A percentile compares a stretch with the other conserved stretches of the same genome.
Conservation (phyloP, 1,140 invertebrate species). For the Drosophila lowei region DNA sequence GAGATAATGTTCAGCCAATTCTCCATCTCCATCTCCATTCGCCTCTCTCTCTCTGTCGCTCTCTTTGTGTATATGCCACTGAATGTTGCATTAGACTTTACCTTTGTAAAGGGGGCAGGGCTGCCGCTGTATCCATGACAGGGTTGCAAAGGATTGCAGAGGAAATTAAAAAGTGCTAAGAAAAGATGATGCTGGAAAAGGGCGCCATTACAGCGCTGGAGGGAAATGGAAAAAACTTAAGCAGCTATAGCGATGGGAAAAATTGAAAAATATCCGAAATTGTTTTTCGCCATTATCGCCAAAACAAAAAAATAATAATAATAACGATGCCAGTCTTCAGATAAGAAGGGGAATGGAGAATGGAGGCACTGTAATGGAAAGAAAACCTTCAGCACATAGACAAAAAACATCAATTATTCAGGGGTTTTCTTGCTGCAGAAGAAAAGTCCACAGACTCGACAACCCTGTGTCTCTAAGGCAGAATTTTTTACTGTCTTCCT, state of each 20-base stretch:
- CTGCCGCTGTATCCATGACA: slow-evolving; percentile 34
- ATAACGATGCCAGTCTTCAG: too few relatives aligned
- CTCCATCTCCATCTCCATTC: background rate
- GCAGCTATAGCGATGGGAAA: slow-evolving; percentile 22
- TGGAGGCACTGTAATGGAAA: too few relatives aligned
- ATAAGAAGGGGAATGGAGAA: too few relatives aligned
- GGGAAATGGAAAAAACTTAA: slow-evolving; percentile 19
- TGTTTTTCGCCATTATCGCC: slow-evolving; percentile 5
- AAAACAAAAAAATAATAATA: too few relatives aligned
- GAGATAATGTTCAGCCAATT: slow-evolving; percentile 57
- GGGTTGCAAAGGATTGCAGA: slow-evolving; percentile 63
- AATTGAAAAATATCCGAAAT: slow-evolving; percentile 26
- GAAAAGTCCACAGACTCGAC: slow-evolving; percentile 12
- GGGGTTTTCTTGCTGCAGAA: background rate
- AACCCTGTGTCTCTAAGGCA: slow-evolving; percentile 30
- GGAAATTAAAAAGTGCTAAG: slow-evolving; percentile 53
- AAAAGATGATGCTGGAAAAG: slow-evolving; percentile 22
- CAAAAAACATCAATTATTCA: background rate
- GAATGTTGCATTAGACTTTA: slow-evolving; percentile 41
- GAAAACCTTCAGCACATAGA: too few relatives aligned
- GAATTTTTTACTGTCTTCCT: background rate
- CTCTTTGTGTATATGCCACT: background rate
- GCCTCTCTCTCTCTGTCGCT: background rate
- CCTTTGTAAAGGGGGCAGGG: slow-evolving; percentile 12
- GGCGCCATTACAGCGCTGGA: too few relatives aligned